Conservation (phyloP, 2,888 invertebrate genomes). For the Amphiduros pacificus region DNA sequence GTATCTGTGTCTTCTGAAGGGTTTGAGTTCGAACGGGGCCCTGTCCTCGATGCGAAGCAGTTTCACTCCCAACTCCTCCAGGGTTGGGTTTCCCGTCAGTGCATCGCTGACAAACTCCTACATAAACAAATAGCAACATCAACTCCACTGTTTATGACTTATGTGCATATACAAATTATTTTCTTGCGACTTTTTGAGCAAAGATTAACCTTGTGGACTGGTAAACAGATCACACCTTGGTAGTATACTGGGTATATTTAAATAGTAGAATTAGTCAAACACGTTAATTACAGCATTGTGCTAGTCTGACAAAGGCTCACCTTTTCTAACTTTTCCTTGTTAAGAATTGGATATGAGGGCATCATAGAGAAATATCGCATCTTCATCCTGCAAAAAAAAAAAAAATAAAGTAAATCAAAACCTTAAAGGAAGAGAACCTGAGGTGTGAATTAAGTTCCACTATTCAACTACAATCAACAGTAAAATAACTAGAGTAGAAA, state of each 20-base stretch:
- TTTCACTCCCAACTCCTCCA: conserved; percentile 85
- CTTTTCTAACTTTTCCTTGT: conserved; percentile 80
- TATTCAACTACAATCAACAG: not conserved
- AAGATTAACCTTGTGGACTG: too few species aligned
- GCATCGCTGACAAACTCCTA: conserved; percentile 79
- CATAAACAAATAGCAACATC: conserved; percentile 23
- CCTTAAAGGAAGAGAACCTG: too few species aligned
- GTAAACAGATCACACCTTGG: too few species aligned
- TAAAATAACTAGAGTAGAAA: not conserved
- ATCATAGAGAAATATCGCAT: conserved; percentile 68
- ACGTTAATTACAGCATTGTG: too few species aligned
- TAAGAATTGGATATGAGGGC: conserved; percentile 72
- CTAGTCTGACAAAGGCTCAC: too few species aligned
- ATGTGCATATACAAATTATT: too few species aligned
- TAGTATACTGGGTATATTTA: too few species aligned
- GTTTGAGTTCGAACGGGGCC: conserved; percentile 80
- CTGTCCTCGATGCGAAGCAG: conserved; percentile 78
- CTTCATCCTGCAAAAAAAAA: conserved; percentile 63
- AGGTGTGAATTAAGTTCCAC: too few species aligned
- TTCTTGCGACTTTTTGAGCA: too few species aligned
- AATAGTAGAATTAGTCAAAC: too few species aligned
- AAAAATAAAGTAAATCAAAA: too few species aligned
- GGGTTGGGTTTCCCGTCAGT: conserved; percentile 68
- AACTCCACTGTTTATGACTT: too few species aligned
- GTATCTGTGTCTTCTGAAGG: conserved; percentile 70